Base-by-base conservation (phyloP, 2,113 vertebrate genomes). In the Cebidichthys violaceus region DNA sequence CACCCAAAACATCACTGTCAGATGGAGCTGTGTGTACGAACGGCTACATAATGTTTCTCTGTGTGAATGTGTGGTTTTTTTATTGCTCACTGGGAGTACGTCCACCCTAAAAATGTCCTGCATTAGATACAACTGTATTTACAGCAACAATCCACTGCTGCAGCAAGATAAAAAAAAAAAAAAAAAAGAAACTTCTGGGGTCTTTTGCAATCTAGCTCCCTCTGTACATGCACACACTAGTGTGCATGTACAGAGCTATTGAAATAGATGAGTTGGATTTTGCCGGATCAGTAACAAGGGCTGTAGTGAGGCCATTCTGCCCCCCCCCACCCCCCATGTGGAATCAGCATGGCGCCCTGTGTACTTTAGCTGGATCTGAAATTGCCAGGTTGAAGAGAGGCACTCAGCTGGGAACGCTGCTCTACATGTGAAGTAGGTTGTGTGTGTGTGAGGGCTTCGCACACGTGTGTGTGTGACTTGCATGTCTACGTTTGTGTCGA, bases 1-100 rank as follows among this genome's bases (percentile, higher is more conserved):
- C 94, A 93, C 83, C 91, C 89, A 90, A 90, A 95, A 92, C 92
- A 93, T 91, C 82, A 65, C 84, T 89, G 89, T 92, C 84, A 88
- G 86, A 81, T 50, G 43, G 59, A 45, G 76, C 55, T 71, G 59
- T 70, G 86, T 61, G 61, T 55, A 47, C 60, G 41, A 80, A 74
- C 81, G 59, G 54, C 75, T 70, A 62, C 60, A 18, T 31, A 29
- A 10, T 67, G 52, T 70, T 70, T 55, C 39, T 18, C 35, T 75
- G 86, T 37, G 60, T 11, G 27, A 79, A 52, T 17, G 35, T 37
- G 52, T 45, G 60, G 20, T 50, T 17, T 20, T 2, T 17, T 15
- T 2, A 24, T 70, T 3, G 45, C 18, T 41, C 70, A 69, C 11
- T n/a, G 45, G 17, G 11, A 52, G 6, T 24, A 37, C 35, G 66